A percentile compares a stretch with the other conserved stretches of the same genome.
Evolutionary conservation across 2,888 invertebrate genomes (phyloP).

Genomic region (Hecatera dysodea): DNA sequence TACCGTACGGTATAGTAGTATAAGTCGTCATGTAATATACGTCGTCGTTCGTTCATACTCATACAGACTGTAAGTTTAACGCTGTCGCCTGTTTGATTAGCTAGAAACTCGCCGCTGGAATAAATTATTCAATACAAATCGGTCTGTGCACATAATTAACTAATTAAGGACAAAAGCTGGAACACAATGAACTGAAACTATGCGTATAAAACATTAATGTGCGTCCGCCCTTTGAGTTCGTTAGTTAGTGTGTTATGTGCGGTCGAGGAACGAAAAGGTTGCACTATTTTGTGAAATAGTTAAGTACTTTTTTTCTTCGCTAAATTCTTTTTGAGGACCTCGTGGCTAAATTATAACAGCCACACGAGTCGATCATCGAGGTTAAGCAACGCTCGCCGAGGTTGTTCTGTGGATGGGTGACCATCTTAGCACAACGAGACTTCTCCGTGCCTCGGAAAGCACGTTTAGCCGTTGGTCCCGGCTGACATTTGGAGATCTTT

Average conservation of each 20-base stretch:
- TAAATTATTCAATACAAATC: conserved; percentile 65
- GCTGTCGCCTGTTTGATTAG: conserved; percentile 51
- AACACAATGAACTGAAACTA: conserved; percentile 48
- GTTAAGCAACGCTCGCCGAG: too few relatives aligned
- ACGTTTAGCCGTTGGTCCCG: too few relatives aligned
- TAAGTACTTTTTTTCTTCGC: background rate
- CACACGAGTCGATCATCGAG: too few relatives aligned
- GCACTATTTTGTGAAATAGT: conserved; percentile 3
- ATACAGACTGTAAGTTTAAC: conserved; percentile 36
- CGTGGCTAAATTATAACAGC: too few relatives aligned
- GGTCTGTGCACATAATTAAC: conserved; percentile 62
- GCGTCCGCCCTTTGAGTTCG: conserved; percentile 36
- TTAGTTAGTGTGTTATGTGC: conserved; percentile 16
- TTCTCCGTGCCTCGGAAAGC: too few relatives aligned
- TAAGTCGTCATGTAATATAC: conserved; percentile 3
- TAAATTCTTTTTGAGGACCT: too few relatives aligned
- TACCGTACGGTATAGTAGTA: conserved; percentile 11
- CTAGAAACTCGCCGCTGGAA: conserved; percentile 36
- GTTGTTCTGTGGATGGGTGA: too few relatives aligned
- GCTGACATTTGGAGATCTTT: too few relatives aligned
- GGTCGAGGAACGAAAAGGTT: conserved; percentile 1
- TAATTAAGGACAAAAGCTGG: conserved; percentile 61
- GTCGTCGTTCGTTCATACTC: conserved; percentile 6
- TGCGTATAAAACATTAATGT: conserved; percentile 55
- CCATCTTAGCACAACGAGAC: too few relatives aligned